Evolutionary conservation across 2,888 invertebrate species (phyloP), one percentile per base, ranked within the genome.

Genomic region (Rotaria socialis): DNA sequence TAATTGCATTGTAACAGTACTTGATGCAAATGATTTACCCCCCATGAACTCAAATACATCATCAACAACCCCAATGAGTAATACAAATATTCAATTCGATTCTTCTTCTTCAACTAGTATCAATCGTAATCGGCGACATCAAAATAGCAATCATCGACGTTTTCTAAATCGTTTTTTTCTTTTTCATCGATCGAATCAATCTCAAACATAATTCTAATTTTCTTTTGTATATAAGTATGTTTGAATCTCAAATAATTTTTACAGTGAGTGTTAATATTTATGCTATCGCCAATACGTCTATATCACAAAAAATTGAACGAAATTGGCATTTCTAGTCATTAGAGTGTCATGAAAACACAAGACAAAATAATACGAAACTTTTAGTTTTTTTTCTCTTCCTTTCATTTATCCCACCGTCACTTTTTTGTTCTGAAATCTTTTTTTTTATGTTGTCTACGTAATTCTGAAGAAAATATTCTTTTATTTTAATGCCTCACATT

Each of bases 21-120:
- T 80, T n/a, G 80, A 80, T 80, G 80, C 80, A 22, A 80, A 80
- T 80, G 47, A 47, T 80, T 80, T 80, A 80, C 80, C 80, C n/a
- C 80, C 43, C 14, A 3, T 80, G n/a, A 67, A 67, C 19, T 35
- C 67, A 7, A 67, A 41, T 35, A 80, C 80, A 47, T 47, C 80
- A 80, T 80, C 80, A 47, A 47, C 10, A 24, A 47, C 8, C 4
- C 47, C 35, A 6, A 16, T 35, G 16, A 19, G 67, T 67, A 35
- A 67, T 35, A 67, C 19, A 41, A 67, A 16, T 35, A 19, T 41
- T 67, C 35, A 35, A 35, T 67, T 35, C 1, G 35, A 41, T 67
- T 67, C 67, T 16, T 19, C 67, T 67, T 67, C 67, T 35, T 27
- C 67, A 67, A 35, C 14, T 0, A 67, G 16, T 19, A 35, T 27